phyloP scores from a whole-genome alignment of 2,888 invertebrate genomes.

The Dryococelus australis region DNA sequence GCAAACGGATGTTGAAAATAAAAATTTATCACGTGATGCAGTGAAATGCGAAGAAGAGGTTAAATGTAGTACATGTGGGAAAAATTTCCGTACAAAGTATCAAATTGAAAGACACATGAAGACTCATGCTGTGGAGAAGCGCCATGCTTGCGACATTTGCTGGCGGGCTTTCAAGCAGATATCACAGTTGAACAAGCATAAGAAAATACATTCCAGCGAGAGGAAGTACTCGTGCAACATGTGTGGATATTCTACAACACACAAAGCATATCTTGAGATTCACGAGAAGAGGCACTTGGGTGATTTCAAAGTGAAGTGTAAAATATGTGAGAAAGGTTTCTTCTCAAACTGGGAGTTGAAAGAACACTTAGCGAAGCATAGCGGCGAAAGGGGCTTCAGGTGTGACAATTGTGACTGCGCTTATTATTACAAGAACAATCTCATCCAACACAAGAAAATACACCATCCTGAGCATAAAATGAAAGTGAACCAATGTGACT shows the following conservation, averaged over 20 bases:
- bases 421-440: slow-evolving; percentile 53
- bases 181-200: slow-evolving; percentile 44
- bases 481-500: slow-evolving; percentile 54
- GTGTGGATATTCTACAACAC: slow-evolving; percentile 40
- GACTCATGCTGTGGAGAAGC: slow-evolving; percentile 32
- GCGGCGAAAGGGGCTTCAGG: slow-evolving; percentile 46
- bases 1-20: not conserved
- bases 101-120: slow-evolving; percentile 36
- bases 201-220: slow-evolving; percentile 47
- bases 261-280: slow-evolving; percentile 46
- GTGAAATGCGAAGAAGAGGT: not conserved
- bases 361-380: slow-evolving; percentile 33
- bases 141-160: slow-evolving; percentile 39
- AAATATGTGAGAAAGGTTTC: slow-evolving; percentile 35
- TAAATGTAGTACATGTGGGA: slow-evolving; percentile 31
- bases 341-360: slow-evolving; percentile 31
- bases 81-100: slow-evolving; percentile 22
- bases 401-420: slow-evolving; percentile 53
- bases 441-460: slow-evolving; percentile 50
- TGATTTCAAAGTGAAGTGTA: slow-evolving; percentile 30
- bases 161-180: slow-evolving; percentile 36
- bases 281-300: slow-evolving; percentile 41
- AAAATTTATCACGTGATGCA: not conserved
- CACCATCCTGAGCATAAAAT: slow-evolving; percentile 47
- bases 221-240: slow-evolving; percentile 48